phyloP scores from a whole-genome alignment of 2,797 vertebrate genomes.

The Girardinus metallicus region DNA sequence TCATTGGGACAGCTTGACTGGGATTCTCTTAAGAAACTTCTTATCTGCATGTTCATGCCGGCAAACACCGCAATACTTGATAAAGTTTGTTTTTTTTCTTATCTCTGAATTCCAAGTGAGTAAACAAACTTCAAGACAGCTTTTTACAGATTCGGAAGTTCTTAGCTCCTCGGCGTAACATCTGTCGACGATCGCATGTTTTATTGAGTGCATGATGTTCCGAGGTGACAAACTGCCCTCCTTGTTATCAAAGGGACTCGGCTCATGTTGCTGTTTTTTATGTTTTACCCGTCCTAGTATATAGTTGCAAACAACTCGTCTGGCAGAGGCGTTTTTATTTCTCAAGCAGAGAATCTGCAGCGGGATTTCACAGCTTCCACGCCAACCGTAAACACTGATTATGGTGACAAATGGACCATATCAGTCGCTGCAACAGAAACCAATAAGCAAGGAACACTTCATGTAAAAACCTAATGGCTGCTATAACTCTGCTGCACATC shows the following conservation, averaged over 20 bases:
- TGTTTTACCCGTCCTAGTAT: neutral
- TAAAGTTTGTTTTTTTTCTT: conserved; percentile 1
- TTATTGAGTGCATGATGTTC: conserved; percentile 8
- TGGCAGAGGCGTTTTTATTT: conserved; percentile 6
- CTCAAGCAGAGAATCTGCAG: conserved; percentile 2
- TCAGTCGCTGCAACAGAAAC: conserved; percentile 34
- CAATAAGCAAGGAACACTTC: conserved; percentile 38
- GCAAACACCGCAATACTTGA: conserved; percentile 2
- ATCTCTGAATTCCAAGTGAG: conserved; percentile 1
- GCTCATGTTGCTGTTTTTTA: conserved; percentile 2
- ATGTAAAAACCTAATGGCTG: conserved; percentile 51
- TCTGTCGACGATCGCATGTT: conserved; percentile 29
- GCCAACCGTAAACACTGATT: conserved; percentile 11
- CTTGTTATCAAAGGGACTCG: conserved; percentile 10
- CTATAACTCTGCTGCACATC: conserved; percentile 56
- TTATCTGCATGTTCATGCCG: conserved; percentile 5
- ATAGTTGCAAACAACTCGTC: conserved; percentile 1
- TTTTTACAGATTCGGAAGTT: conserved; percentile 12
- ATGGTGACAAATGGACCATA: conserved; percentile 28
- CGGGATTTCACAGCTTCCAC: conserved; percentile 9
- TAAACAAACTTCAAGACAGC: conserved; percentile 16
- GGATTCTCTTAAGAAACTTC: conserved; percentile 6
- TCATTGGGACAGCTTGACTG: neutral
- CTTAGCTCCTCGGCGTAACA: conserved; percentile 13
- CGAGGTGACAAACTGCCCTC: neutral